Base-by-base conservation (phyloP, 1,140 invertebrate genomes). In the Macrostomum lignano region DNA sequence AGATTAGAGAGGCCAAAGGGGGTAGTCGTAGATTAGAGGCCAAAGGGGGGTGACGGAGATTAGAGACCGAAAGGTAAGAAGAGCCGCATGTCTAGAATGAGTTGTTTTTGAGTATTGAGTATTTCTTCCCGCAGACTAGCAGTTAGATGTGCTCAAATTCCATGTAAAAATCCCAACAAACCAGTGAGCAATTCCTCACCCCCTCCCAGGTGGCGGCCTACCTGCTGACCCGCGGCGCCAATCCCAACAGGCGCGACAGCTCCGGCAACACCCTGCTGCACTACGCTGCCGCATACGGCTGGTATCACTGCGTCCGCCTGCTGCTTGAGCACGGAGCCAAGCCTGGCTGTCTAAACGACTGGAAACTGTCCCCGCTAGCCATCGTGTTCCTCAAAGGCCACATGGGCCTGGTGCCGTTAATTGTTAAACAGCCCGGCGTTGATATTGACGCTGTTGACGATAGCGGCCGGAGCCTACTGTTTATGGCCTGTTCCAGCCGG, bases 211-310 rank as follows among this genome's bases (percentile, higher is more conserved):
- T 64, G 26, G 54, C 55, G 0, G 63, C 61, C 0, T 62, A 55
- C 42, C 40, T 66, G 46, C 39, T 72, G 62, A 51, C 61, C 65
- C 30, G 58, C 63, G 40, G 48, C 58, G 31, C 57, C 65, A 38
- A 71, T 45, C 56, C 74, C 0, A 73, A 76, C 46, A 61, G 62
- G 37, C 42, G 47, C 6, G 73, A 75, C 47, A 55, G 61, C 1
- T 70, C 69, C 40, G 67, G 69, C 7, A 75, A 75, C 40, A 71
- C 71, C 7, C 65, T 73, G 0, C 53, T 81, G 7, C 73, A 79
- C 52, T 78, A 76, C 47, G 74, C 76, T 1, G 67, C 69, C 37
- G 64, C 63, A 0, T 66, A 65, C 49, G 64, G 64, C 6, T 65
- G 63, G 62, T 55, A 60, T 36, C 62, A 59, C 42, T 56, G 52